Conservation (phyloP, 2,113 vertebrate genomes). For the Nematolebias whitei region DNA sequence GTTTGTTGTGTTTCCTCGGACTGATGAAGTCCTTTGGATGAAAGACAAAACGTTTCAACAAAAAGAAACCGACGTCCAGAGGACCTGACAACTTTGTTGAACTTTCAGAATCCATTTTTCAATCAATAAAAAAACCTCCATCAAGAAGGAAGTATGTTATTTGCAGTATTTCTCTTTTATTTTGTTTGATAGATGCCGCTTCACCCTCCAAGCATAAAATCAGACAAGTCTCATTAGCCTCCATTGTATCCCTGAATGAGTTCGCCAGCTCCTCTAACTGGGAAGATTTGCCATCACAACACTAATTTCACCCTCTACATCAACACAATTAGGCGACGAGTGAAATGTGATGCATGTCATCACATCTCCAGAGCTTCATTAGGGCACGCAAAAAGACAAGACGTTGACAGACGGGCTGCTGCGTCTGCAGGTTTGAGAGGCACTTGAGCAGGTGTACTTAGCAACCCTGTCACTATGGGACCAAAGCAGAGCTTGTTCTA, state of each 20-base stretch:
- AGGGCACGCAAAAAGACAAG: constrained; percentile 38
- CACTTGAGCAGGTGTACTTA: constrained; percentile 57
- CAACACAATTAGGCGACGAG: constrained; percentile 66
- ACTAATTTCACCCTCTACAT: constrained; percentile 47
- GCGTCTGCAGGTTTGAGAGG: constrained; percentile 41
- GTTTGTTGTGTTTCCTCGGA: too few species aligned
- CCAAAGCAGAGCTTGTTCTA: constrained; percentile 44
- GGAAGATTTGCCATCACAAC: constrained; percentile 55
- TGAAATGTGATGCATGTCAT: constrained; percentile 56
- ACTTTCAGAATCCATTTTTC: constrained; percentile 22
- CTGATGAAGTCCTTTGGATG: too few species aligned
- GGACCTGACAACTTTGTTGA: too few species aligned
- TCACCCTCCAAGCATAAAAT: constrained; percentile 28
- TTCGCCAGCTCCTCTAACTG: constrained; percentile 52
- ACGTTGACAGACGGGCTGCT: constrained; percentile 44
- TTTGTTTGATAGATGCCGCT: constrained; percentile 7
- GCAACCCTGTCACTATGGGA: constrained; percentile 41
- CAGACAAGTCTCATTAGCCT: constrained; percentile 56
- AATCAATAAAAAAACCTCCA: constrained; percentile 8
- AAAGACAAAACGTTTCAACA: too few species aligned
- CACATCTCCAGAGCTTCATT: constrained; percentile 57
- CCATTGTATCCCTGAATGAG: constrained; percentile 55
- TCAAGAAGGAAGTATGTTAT: not conserved
- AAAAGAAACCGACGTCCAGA: too few species aligned
- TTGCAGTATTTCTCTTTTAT: not conserved